phyloP scores from a whole-genome alignment of 2,797 vertebrate species.

The Dendrocincla fuliginosa region DNA sequence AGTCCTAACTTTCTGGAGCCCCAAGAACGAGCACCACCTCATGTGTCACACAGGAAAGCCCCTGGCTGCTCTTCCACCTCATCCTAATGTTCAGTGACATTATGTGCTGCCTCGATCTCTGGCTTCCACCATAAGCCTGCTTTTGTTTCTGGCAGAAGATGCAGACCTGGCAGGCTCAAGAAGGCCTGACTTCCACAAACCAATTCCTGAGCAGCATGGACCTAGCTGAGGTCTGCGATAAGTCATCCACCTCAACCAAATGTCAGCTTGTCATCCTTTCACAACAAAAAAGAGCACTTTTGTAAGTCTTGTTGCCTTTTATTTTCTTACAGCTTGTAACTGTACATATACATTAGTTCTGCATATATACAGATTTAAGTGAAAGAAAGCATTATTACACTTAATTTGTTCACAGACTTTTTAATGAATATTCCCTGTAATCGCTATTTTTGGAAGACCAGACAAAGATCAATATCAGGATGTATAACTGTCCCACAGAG shows the following conservation, averaged over 20 bases:
- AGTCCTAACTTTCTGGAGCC: neutral
- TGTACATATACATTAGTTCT: neutral
- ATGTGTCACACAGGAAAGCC: neutral
- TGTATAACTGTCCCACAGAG: neutral
- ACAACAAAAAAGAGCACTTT: neutral
- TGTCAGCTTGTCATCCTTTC: neutral
- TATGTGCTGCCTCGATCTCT: accelerated
- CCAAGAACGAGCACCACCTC: neutral
- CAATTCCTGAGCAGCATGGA: neutral
- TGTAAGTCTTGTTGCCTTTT: neutral
- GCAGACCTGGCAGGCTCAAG: neutral
- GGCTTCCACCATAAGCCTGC: neutral
- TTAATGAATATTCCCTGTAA: neutral
- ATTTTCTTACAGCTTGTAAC: neutral
- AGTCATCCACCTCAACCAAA: neutral
- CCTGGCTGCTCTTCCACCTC: neutral
- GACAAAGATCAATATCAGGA: neutral
- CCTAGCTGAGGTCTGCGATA: neutral
- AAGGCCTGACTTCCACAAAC: neutral
- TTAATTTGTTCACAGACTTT: neutral
- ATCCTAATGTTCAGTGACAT: neutral
- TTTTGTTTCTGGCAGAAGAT: neutral
- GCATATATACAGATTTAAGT: neutral
- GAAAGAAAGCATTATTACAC: neutral
- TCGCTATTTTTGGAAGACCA: neutral